Conservation (phyloP, 2,113 vertebrate genomes). For the Cichladusa arquata region DNA sequence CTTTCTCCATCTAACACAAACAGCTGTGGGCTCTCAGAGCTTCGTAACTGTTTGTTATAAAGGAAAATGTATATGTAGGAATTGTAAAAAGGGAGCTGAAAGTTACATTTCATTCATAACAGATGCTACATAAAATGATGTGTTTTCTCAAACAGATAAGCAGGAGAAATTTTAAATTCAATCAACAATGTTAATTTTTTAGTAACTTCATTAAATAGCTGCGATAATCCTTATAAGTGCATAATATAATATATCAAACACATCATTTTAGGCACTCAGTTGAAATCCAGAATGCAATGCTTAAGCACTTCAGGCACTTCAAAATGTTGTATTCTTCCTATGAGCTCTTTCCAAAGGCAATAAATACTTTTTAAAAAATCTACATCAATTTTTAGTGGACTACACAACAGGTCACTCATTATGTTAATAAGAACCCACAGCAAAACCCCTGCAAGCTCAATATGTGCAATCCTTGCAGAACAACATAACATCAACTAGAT, state of each 20-base stretch:
- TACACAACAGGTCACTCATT: not conserved
- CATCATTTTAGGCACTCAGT: not conserved
- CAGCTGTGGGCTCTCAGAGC: not conserved
- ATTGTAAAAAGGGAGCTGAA: not conserved
- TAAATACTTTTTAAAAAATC: not conserved
- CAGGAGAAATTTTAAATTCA: not conserved
- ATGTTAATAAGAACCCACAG: not conserved
- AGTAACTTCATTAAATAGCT: not conserved
- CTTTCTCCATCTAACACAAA: not conserved
- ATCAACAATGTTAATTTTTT: not conserved
- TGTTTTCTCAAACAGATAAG: not conserved
- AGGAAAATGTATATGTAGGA: not conserved
- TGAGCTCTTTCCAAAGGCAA: not conserved
- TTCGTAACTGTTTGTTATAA: not conserved
- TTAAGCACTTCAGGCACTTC: not conserved
- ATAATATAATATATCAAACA: not conserved
- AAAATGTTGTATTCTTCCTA: not conserved
- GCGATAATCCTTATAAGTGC: not conserved
- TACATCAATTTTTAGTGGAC: not conserved
- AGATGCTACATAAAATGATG: not conserved
- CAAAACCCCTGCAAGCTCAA: fast-evolving
- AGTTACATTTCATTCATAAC: not conserved
- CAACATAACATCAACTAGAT: not conserved
- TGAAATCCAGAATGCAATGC: not conserved
- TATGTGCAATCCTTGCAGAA: not conserved